Conservation (phyloP, 2,113 vertebrate species). For the Aldabrachelys gigantea region DNA sequence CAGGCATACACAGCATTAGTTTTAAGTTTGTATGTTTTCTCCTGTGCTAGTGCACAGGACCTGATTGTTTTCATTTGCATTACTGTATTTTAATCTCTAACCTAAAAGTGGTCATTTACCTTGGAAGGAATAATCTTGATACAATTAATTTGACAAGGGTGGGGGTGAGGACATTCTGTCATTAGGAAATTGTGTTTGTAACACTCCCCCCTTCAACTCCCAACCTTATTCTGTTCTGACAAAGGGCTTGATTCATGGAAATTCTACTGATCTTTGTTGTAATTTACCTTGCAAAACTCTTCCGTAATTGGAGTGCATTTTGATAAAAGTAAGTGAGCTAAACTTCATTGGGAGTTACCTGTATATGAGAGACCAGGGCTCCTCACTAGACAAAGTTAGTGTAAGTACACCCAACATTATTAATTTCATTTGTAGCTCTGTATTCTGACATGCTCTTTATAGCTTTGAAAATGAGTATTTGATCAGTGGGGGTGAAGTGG, state of each 20-base stretch:
- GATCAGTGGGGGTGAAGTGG: not conserved
- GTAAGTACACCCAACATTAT: not conserved
- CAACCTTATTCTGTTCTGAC: not conserved
- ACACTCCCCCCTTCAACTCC: not conserved
- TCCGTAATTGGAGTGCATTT: not conserved
- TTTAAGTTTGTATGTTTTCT: fast-evolving
- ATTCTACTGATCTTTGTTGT: not conserved
- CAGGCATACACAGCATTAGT: not conserved
- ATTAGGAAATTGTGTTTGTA: not conserved
- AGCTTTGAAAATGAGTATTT: not conserved
- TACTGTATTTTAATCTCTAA: not conserved
- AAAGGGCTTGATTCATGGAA: not conserved
- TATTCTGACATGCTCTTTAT: not conserved
- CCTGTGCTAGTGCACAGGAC: not conserved
- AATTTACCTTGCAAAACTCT: not conserved
- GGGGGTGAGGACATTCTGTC: not conserved
- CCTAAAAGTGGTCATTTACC: fast-evolving
- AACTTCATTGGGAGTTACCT: not conserved
- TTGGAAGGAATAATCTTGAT: fast-evolving
- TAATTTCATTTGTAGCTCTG: not conserved
- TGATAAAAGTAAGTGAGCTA: not conserved
- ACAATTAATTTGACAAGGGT: not conserved
- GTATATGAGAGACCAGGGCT: not conserved
- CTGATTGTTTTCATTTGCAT: not conserved
- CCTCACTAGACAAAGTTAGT: not conserved